Evolutionary conservation across 2,797 vertebrate species (phyloP), one percentile per base, ranked within the genome.

Genomic region (Manis crassicaudata): DNA sequence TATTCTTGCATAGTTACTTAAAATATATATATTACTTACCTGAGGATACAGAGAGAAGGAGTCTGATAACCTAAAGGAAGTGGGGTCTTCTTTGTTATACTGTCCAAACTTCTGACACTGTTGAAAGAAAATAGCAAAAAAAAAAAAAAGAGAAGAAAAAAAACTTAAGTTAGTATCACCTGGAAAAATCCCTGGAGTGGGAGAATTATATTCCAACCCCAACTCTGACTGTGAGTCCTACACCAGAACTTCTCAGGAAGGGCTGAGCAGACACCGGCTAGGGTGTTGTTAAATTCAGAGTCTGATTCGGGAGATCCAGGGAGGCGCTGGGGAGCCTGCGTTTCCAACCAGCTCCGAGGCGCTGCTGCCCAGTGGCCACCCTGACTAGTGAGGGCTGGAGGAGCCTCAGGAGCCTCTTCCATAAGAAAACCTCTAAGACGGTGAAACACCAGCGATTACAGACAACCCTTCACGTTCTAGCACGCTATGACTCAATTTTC

Each of bases 91-190:
- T 98, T 99, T 99, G 97, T 99, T 99, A 98, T 99, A 99, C 83
- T 99, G 99, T 93, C 99, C 99, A 95, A 99, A 99, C 97, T 99
- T 99, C 98, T 99, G 99, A 98, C 99, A 99, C 99, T 99, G 98
- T 97, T 84, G 95, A 81, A 97, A 97, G 16, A 97, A 98, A 97
- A 97, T 0, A 80, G 7, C 6, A 70, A 43, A 82, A 56, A 50
- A 54, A 50, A 54, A 63, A 63, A 29, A 80, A 20, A 75, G 7
- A 46, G 12, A 70, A 17, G 16, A 62, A 16, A 52, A 16, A 54
- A 88, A 90, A 37, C 54, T 12, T 65, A 87, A 79, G 21, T 97
- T 84, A 92, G 37, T 16, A 10, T 72, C 32, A 95, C 65, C 25
- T 84, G 77, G 23, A 86, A 82, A 94, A 92, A 73, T 29, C 21